Evolutionary conservation across 2,113 vertebrate species (phyloP).

Genomic region (Chrysochloris asiatica): DNA sequence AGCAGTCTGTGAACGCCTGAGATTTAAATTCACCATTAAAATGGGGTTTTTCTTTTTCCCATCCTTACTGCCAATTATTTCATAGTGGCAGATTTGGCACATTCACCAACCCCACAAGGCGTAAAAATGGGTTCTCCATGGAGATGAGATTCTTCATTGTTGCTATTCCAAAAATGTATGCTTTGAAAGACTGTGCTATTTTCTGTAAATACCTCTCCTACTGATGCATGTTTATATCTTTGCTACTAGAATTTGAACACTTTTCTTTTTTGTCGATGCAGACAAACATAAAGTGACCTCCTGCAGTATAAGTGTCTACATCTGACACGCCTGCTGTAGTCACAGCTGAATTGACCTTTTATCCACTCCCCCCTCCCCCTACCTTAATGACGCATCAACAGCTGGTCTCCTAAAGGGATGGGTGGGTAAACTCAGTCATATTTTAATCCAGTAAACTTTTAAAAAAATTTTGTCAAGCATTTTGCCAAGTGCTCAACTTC

Average conservation of each 20-base stretch:
- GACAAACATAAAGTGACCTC: conserved; percentile 49
- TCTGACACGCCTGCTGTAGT: background rate
- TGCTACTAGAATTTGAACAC: conserved; percentile 57
- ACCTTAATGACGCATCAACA: conserved; percentile 61
- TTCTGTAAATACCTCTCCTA: conserved; percentile 53
- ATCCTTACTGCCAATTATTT: conserved; percentile 65
- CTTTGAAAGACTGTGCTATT: conserved; percentile 47
- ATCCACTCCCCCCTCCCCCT: background rate
- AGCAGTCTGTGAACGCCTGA: conserved; percentile 33
- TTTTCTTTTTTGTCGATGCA: conserved; percentile 10
- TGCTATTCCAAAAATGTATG: conserved; percentile 67
- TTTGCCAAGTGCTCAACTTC: conserved; percentile 62
- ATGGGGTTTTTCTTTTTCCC: conserved; percentile 59
- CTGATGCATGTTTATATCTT: conserved; percentile 34
- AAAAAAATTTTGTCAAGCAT: conserved; percentile 63
- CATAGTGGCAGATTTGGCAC: conserved; percentile 35
- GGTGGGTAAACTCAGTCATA: background rate
- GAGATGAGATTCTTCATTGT: conserved; percentile 71
- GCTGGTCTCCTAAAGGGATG: conserved; percentile 64
- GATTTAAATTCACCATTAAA: conserved; percentile 64
- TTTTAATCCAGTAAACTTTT: conserved; percentile 67
- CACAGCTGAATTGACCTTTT: conserved; percentile 44
- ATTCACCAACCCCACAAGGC: conserved; percentile 49
- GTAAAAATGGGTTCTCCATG: conserved; percentile 57
- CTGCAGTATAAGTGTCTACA: background rate